Evolutionary conservation across 2,113 vertebrate genomes (phyloP).

Genomic region (Bolborhynchus lineola): DNA sequence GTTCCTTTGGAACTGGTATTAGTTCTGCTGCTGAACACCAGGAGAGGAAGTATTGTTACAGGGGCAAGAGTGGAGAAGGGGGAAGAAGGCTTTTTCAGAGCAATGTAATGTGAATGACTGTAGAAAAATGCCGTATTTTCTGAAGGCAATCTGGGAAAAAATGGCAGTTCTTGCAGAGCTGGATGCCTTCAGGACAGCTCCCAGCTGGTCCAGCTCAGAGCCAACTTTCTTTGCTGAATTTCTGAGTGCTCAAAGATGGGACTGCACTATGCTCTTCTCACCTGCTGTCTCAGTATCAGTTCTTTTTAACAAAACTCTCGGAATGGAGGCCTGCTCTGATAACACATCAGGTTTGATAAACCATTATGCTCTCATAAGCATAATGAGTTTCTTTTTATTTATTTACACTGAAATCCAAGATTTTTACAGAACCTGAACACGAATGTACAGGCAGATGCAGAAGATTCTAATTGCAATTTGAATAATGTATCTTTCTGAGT

Average conservation of each 20-base stretch:
- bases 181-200: not conserved
- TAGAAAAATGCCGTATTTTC: not conserved
- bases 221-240: not conserved
- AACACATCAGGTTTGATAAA: not conserved
- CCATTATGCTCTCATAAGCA: not conserved
- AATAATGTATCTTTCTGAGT: not conserved
- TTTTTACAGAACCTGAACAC: not conserved
- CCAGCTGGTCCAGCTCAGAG: not conserved
- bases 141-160: not conserved
- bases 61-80: not conserved
- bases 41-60: not conserved
- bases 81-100: not conserved
- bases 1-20: not conserved
- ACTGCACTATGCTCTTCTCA: not conserved
- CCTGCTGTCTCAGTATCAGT: not conserved
- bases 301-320: not conserved
- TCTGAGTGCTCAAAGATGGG: not conserved
- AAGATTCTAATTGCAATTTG: not conserved
- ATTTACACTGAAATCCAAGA: not conserved
- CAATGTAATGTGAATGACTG: rapidly evolving
- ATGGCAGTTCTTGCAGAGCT: not conserved
- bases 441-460: not conserved
- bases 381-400: not conserved
- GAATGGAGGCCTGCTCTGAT: not conserved
- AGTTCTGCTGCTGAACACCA: not conserved